A percentile compares a stretch with the other conserved stretches of the same genome.
Evolutionary conservation across 2,797 vertebrate genomes (phyloP).

Genomic region (Cygnus olor): DNA sequence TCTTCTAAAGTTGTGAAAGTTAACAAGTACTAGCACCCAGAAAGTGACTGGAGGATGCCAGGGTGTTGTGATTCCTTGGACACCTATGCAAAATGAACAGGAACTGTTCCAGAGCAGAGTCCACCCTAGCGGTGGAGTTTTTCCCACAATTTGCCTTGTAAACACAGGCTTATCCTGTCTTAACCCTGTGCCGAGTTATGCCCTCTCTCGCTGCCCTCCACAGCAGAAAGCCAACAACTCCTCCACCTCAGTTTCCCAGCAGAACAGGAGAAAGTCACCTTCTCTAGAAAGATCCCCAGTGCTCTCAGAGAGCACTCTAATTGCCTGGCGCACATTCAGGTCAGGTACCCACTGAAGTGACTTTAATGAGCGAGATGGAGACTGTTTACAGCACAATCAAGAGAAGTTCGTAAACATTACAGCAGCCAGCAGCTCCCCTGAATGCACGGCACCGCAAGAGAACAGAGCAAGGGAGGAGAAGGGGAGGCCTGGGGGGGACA

Average conservation of each 20-base stretch:
- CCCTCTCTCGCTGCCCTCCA: fast-evolving
- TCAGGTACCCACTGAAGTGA: constrained; percentile 35
- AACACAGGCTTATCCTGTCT: neutral
- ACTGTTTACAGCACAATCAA: constrained; percentile 57
- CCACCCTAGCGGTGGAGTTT: fast-evolving
- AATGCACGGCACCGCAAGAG: neutral
- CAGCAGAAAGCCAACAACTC: neutral
- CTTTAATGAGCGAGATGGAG: constrained; percentile 27
- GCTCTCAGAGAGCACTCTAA: neutral
- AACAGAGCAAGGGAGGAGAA: neutral
- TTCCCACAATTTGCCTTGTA: neutral
- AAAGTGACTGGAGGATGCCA: fast-evolving
- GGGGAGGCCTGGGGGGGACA: neutral
- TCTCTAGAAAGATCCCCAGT: neutral
- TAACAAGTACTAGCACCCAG: neutral
- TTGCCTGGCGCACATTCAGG: constrained; percentile 31
- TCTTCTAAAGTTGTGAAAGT: neutral
- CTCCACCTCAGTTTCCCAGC: neutral
- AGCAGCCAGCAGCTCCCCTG: neutral
- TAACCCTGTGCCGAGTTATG: fast-evolving
- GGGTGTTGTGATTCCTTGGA: neutral
- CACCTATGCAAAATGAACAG: fast-evolving
- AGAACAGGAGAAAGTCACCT: neutral
- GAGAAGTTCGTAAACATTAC: constrained; percentile 51
- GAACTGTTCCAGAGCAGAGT: neutral